phyloP scores from a whole-genome alignment of 2,888 invertebrate genomes.

The Callosobruchus maculatus region DNA sequence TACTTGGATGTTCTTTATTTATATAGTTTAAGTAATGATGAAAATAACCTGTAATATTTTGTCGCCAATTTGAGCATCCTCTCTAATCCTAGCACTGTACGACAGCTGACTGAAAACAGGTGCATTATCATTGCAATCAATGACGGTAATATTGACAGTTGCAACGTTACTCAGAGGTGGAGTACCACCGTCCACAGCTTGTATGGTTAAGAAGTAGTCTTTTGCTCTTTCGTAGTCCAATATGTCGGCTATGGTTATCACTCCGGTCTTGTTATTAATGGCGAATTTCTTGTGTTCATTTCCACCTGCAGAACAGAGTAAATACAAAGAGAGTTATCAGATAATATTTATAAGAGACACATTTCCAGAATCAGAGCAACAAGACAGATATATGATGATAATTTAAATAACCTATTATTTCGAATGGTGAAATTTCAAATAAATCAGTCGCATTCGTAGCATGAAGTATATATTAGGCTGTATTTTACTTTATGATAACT shows the following conservation, averaged over 20 bases:
- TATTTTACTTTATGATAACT: too few species aligned
- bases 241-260: conserved; percentile 70
- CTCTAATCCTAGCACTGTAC: conserved; percentile 73
- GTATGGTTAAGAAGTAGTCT: conserved; percentile 83
- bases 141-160: conserved; percentile 78
- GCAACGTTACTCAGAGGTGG: conserved; percentile 88
- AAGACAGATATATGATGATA: too few species aligned
- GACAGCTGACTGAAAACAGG: conserved; percentile 75
- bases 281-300: conserved; percentile 84
- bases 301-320: conserved; percentile 47
- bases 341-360: too few species aligned
- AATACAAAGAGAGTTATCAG: too few species aligned
- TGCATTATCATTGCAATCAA: conserved; percentile 84
- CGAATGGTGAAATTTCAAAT: too few species aligned
- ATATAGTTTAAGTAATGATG: not conserved
- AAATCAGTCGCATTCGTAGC: too few species aligned
- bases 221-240: conserved; percentile 85
- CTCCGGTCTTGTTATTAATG: conserved; percentile 68
- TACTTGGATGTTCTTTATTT: not conserved
- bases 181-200: conserved; percentile 84
- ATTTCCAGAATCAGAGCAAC: too few species aligned
- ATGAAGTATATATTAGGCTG: too few species aligned
- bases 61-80: conserved; percentile 72
- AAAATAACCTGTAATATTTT: conserved; percentile 65
- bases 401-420: too few species aligned